phyloP scores from a whole-genome alignment of 2,888 invertebrate genomes.

The Philereme vetulata region DNA sequence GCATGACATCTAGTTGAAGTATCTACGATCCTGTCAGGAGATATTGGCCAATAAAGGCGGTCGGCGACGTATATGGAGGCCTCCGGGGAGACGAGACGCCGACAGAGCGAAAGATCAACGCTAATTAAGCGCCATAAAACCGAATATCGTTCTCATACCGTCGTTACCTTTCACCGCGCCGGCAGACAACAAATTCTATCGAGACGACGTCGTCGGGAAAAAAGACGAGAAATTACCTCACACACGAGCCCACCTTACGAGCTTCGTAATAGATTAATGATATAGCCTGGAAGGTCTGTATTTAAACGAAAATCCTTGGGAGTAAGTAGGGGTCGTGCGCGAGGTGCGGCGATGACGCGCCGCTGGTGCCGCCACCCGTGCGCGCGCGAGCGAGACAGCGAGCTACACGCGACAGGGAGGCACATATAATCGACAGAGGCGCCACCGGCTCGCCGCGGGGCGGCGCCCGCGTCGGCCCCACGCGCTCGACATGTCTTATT shows the following conservation, averaged over 20 bases:
- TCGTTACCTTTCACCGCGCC: constrained; percentile 74
- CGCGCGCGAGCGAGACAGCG: constrained; percentile 53
- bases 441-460: constrained; percentile 73
- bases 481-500: constrained; percentile 76
- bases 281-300: constrained; percentile 72
- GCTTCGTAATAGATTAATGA: constrained; percentile 80
- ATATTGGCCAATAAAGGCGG: constrained; percentile 69
- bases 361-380: constrained; percentile 62
- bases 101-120: constrained; percentile 72
- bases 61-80: constrained; percentile 62
- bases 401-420: constrained; percentile 41
- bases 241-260: constrained; percentile 67
- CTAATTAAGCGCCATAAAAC: constrained; percentile 81
- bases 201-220: constrained; percentile 54
- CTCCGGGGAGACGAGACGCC: constrained; percentile 54
- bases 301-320: constrained; percentile 64
- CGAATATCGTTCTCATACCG: constrained; percentile 70
- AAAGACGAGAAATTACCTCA: constrained; percentile 60
- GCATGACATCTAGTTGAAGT: constrained; percentile 64
- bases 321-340: constrained; percentile 51
- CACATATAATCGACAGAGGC: constrained; percentile 68
- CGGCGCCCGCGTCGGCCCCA: constrained; percentile 77
- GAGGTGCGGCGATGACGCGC: constrained; percentile 53
- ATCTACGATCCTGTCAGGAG: constrained; percentile 62
- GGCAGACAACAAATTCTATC: constrained; percentile 62